Evolutionary conservation across 2,888 invertebrate species (phyloP), one percentile per base, ranked within the genome.

Genomic region (Thysanoteuthis rhombus): DNA sequence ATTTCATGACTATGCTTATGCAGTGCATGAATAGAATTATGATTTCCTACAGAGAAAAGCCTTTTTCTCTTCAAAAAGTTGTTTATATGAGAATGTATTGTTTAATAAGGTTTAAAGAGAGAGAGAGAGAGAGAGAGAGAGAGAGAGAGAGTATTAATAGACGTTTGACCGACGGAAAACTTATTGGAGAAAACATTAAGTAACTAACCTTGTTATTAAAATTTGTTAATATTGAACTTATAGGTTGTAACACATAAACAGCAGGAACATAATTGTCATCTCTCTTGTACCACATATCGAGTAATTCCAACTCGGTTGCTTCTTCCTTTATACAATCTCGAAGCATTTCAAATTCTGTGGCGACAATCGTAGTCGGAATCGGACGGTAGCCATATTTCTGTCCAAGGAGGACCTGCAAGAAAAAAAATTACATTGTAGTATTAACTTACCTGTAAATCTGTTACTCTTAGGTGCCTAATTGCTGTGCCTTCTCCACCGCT

Each of bases 311-410:
- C 47, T 98, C 98, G 0, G 98, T 98, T 52, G 94, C 94, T 38
- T 95, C 95, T 45, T 94, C 94, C 93, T 96, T 96, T 93, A 99
- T 97, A 96, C 99, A 99, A 94, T 98, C 98, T 93, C 99, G 97
- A 36, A 99, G 97, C 97, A 99, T 97, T 96, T 98, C 98, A 93
- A 99, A 97, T 96, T 99, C 97, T 12, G 98, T 98, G 47, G 99
- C 99, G 1, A 99, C 97, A 94, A 99, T 99, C 96, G 99, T 99
- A 0, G 99, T 99, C 0, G 99, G 99, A 95, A 99, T 99, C 0
- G 99, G 99, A 32, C 99, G 98, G 97, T 99, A 99, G 39, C 99
- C 99, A 97, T 99, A 99, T 97, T 99, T 99, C 97, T 99, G 99
- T 0, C 99, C 99, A 39, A 99, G 97, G 96, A 99, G 99, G 93